Percentiles rank a stretch among this genome's conserved stretches.
Conservation (phyloP, 2,888 invertebrate species). For the Limnephilus marmoratus region DNA sequence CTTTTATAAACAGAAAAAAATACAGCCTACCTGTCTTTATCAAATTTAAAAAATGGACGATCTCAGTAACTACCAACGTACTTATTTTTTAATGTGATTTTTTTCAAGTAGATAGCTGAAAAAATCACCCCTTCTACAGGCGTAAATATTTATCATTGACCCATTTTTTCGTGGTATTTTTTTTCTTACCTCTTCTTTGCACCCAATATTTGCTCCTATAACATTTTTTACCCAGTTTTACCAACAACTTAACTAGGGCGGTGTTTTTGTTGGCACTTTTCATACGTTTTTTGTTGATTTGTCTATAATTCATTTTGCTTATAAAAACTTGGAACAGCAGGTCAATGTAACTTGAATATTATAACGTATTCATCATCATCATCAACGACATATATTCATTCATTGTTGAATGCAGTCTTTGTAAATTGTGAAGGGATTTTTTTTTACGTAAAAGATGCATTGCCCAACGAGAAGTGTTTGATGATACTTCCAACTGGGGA, state of each 20-base stretch:
- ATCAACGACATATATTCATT: neutral
- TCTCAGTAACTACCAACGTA: neutral
- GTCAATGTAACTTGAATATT: neutral
- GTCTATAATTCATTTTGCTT: neutral
- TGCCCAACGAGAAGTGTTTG: neutral
- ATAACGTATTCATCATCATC: neutral
- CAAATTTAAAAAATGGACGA: neutral
- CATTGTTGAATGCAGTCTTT: neutral
- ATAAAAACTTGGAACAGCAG: neutral
- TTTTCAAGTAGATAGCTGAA: neutral
- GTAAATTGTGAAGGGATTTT: neutral
- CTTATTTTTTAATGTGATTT: neutral
- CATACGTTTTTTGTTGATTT: neutral
- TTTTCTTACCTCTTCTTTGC: neutral
- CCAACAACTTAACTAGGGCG: constrained; percentile 15
- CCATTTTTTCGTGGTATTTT: constrained; percentile 20
- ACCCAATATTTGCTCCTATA: constrained; percentile 14
- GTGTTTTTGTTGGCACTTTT: constrained; percentile 36
- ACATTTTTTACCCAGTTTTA: neutral
- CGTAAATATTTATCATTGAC: constrained; percentile 26
- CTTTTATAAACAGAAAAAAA: neutral
- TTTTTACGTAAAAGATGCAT: neutral
- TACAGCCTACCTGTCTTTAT: neutral
- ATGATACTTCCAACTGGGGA: neutral
- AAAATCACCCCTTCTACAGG: constrained; percentile 37